These are phyloP conservation scores for Sebastes jordani DNA, from an alignment of 2,797 vertebrate species.

Conservation along the genomic window DNA sequence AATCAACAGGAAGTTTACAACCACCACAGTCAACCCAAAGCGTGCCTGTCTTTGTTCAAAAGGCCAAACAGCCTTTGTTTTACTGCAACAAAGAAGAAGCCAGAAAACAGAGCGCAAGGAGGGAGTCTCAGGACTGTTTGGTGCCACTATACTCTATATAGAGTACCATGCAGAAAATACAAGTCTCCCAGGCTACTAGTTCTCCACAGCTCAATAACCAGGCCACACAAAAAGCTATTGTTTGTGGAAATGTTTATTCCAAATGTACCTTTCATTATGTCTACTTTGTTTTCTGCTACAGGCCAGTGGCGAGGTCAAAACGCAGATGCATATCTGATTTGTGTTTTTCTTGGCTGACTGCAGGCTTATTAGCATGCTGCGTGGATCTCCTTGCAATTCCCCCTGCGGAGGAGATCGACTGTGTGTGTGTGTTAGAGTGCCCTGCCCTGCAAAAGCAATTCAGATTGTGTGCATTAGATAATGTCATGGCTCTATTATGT, in stretches of 20 bases:
- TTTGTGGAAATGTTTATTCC: constrained; percentile 55
- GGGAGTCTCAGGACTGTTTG: constrained; percentile 38
- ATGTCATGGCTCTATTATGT: background rate
- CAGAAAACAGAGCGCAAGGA: constrained; percentile 14
- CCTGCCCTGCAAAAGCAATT: constrained; percentile 32
- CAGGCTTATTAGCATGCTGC: constrained; percentile 57
- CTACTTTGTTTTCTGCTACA: constrained; percentile 35
- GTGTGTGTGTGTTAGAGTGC: background rate
- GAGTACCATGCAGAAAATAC: constrained; percentile 15
- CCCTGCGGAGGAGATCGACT: constrained; percentile 15
- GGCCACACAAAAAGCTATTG: constrained; percentile 44
- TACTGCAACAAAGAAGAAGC: constrained; percentile 43
- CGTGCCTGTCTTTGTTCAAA: constrained; percentile 40
- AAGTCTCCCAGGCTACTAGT: background rate
- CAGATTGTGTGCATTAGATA: constrained; percentile 40
- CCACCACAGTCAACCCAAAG: constrained; percentile 18
- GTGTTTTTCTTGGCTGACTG: constrained; percentile 60
- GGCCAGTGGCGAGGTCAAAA: constrained; percentile 39
- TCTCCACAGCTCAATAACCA: constrained; percentile 33
- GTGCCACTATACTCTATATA: constrained; percentile 14
- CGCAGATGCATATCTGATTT: constrained; percentile 61
- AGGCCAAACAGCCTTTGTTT: constrained; percentile 51
- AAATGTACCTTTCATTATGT: constrained; percentile 57
- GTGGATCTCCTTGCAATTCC: constrained; percentile 39
- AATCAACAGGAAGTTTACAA: constrained; percentile 47